Evolutionary conservation across 2,797 vertebrate genomes (phyloP).

Genomic region (Pampus argenteus): DNA sequence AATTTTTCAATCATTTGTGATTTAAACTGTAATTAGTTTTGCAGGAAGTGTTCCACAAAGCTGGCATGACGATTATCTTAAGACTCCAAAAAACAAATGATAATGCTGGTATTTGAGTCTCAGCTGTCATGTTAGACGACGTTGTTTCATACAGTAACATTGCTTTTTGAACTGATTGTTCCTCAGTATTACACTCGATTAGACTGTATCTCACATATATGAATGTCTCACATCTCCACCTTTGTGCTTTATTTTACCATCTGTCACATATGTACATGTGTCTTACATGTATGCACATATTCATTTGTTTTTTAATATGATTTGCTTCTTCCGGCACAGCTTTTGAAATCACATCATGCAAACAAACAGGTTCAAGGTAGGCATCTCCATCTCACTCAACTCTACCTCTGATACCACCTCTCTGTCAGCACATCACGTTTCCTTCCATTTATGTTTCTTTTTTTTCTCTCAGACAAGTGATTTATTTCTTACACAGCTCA

Average conservation of each 20-base stretch:
- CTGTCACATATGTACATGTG: slow-evolving; percentile 64
- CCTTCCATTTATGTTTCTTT: not conserved
- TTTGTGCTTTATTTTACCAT: slow-evolving; percentile 53
- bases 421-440: slow-evolving; percentile 2
- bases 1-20: slow-evolving; percentile 17
- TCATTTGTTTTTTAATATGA: slow-evolving; percentile 77
- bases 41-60: slow-evolving; percentile 20
- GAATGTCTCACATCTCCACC: slow-evolving; percentile 16
- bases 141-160: not conserved
- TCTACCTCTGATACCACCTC: slow-evolving; percentile 35
- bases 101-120: not conserved
- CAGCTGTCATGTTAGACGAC: not conserved
- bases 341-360: slow-evolving; percentile 99
- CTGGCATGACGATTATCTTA: slow-evolving; percentile 5
- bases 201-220: not conserved
- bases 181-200: not conserved
- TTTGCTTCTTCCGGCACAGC: slow-evolving; percentile 93
- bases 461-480: not conserved
- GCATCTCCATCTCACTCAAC: slow-evolving; percentile 79
- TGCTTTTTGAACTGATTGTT: not conserved
- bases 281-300: slow-evolving; percentile 63
- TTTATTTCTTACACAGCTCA: not conserved
- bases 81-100: not conserved
- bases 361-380: slow-evolving; percentile 98
- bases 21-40: slow-evolving; percentile 34